A percentile compares a stretch with the other conserved stretches of the same genome.
Conservation (phyloP, 1,140 invertebrate genomes). For the Drosophila mauritiana region DNA sequence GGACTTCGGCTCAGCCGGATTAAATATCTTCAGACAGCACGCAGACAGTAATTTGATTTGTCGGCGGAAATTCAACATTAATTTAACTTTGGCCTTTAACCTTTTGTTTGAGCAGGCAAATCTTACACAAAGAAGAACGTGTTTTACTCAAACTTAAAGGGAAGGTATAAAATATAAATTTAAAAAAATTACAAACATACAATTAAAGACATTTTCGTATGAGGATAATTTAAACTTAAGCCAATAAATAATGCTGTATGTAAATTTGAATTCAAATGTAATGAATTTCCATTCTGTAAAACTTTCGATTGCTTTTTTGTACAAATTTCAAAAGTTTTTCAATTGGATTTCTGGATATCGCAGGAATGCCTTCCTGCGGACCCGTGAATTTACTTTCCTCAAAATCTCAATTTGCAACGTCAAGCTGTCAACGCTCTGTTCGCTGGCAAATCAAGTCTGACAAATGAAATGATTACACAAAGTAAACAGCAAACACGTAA, state of each 20-base stretch:
- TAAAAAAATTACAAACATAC: no score
- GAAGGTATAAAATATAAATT: not conserved
- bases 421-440: slow-evolving; percentile 63
- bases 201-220: no score
- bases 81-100: slow-evolving; percentile 27
- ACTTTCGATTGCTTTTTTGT: not conserved
- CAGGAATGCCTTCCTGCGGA: not conserved
- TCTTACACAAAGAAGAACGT: not conserved
- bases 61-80: slow-evolving; percentile 27
- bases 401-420: slow-evolving; percentile 46
- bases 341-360: not conserved
- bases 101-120: not conserved
- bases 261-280: no score
- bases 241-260: no score
- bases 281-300: not conserved
- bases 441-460: slow-evolving; percentile 73
- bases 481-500: slow-evolving; percentile 72
- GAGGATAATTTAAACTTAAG: no score
- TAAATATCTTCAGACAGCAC: slow-evolving; percentile 70
- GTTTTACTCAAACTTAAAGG: not conserved
- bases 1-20: slow-evolving; percentile 58
- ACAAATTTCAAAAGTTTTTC: not conserved
- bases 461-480: slow-evolving; percentile 83
- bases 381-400: slow-evolving; percentile 7
- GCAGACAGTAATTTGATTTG: slow-evolving; percentile 78